Base-by-base conservation (phyloP, 2,113 vertebrate species). In the Hyla sarda region DNA sequence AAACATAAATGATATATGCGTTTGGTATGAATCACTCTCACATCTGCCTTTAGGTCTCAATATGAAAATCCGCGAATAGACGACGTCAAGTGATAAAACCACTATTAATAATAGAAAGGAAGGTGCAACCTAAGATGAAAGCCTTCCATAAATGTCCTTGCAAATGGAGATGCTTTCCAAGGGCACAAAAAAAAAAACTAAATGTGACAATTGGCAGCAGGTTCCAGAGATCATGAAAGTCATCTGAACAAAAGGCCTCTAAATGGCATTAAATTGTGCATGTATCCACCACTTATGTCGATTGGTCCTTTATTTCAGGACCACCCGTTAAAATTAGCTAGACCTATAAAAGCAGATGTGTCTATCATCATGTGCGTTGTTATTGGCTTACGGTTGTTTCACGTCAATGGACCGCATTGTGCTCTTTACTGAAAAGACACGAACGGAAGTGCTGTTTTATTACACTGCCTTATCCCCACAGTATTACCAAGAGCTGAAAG, bases 41-140 rank as follows among this genome's bases (percentile, higher is more conserved):
- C 25, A 30, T 6, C 34, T 71, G 75, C 84, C 75, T 86, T 80
- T 21, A 71, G 84, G 58, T 71, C 84, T 67, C 17, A 69, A 85
- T 85, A 54, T 80, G 71, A 86, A 73, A 80, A 58, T 69, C 67
- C 23, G 73, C 30, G 8, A 11, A 75, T 41, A 86, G 32, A 81
- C 50, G 32, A 81, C 50, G 14, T 21, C n/a, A 80, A 58, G 65
- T 86, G 48, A 81, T 86, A 81, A 86, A 86, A 73, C 50, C 9
- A 56, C 60, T 32, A 81, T 81, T 56, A 86, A 81, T 86, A 79
- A 81, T 74, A 48, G 23, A 86, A 47, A 60, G 34, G 77, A 58
- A 72, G 32, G 37, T 82, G 77, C 50, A 47, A 69, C 37, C 30
- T 41, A 60, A 73, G 84, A 58, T 48, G 19, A 79, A 47, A 86